Percentiles rank a stretch among this genome's conserved stretches.
Conservation (phyloP, 2,113 vertebrate genomes). For the Talpa occidentalis region DNA sequence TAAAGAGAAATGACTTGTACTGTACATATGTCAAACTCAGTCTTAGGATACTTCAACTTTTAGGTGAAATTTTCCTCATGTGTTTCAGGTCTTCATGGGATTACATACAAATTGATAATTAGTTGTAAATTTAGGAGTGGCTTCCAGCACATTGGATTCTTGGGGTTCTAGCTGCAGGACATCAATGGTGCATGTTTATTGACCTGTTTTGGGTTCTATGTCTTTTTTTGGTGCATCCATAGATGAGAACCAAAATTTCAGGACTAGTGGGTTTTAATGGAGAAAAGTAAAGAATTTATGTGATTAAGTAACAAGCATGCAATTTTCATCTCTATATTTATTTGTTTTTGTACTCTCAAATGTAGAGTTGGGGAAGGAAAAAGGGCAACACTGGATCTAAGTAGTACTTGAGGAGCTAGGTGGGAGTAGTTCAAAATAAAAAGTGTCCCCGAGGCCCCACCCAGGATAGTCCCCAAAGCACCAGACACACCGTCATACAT, state of each 20-base stretch:
- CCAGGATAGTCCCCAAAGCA: not conserved
- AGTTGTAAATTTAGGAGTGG: not conserved
- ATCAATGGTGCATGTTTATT: not conserved
- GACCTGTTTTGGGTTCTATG: not conserved
- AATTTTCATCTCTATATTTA: not conserved
- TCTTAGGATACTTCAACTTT: not conserved
- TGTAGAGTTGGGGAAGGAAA: not conserved
- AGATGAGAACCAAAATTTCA: not conserved
- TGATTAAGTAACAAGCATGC: not conserved
- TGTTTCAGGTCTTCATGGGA: not conserved
- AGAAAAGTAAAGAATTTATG: not conserved
- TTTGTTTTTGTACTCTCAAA: not conserved
- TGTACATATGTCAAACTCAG: too few species aligned
- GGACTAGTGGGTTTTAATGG: not conserved
- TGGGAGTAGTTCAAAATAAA: not conserved
- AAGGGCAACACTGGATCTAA: not conserved
- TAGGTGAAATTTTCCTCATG: not conserved
- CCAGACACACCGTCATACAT: fast-evolving
- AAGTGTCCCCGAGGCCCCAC: not conserved
- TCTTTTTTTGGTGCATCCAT: not conserved
- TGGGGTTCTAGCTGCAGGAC: not conserved
- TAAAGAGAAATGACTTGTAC: not conserved
- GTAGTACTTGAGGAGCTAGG: not conserved
- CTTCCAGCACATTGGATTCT: not conserved
- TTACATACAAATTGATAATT: not conserved